phyloP scores from a whole-genome alignment of 1,140 invertebrate genomes.

The Contarinia nasturtii region DNA sequence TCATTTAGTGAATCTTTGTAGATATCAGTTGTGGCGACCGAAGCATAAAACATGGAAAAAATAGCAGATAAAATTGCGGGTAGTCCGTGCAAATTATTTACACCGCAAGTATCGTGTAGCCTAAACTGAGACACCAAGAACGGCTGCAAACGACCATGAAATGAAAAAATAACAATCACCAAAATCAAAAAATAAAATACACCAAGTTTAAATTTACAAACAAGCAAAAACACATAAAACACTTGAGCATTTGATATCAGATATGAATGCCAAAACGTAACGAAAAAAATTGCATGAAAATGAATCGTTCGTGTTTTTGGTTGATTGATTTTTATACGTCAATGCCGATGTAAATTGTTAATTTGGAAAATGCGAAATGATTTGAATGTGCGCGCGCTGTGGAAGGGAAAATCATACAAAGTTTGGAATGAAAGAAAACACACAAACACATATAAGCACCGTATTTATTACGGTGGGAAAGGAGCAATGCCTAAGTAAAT shows the following conservation, averaged over 20 bases:
- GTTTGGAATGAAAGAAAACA: no score
- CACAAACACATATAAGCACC: neutral
- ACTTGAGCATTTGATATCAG: no score
- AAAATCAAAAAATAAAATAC: neutral
- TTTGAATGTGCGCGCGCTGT: neutral
- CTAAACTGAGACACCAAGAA: constrained; percentile 41
- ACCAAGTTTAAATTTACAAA: no score
- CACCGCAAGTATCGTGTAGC: constrained; percentile 85
- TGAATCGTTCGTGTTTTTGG: neutral
- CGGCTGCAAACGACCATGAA: constrained; percentile 35
- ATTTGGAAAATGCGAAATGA: neutral
- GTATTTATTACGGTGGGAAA: neutral
- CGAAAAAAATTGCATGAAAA: neutral
- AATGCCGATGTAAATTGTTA: no score
- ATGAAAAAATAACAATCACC: neutral
- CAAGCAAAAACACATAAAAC: no score
- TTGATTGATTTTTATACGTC: neutral
- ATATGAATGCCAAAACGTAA: neutral
- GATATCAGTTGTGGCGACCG: constrained; percentile 38
- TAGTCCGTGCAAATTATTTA: constrained; percentile 92
- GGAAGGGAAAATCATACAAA: no score
- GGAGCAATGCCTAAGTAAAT: neutral
- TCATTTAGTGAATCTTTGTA: constrained; percentile 34
- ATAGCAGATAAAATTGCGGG: constrained; percentile 73
- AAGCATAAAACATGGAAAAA: constrained; percentile 54